phyloP scores from a whole-genome alignment of 1,140 invertebrate species.

The Hormaphis cornu region DNA sequence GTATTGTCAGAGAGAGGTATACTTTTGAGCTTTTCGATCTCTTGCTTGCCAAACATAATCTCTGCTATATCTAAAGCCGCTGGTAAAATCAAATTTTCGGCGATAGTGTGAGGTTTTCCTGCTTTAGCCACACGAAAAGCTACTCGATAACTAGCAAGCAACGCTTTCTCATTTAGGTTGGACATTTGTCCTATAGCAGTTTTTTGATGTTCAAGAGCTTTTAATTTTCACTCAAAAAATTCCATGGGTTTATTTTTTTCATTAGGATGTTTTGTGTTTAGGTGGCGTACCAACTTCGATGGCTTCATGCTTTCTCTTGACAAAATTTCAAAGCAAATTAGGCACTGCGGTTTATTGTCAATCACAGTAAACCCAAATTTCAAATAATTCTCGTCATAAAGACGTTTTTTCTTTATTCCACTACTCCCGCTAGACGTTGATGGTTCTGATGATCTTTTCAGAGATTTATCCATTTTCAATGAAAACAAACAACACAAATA shows the following conservation, averaged over 20 bases:
- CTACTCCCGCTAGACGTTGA: too few relatives aligned
- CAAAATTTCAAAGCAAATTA: background rate
- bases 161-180: background rate
- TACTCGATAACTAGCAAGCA: background rate
- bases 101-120: slow-evolving; percentile 41
- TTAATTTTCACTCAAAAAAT: slow-evolving; percentile 8
- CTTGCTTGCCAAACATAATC: slow-evolving; percentile 38
- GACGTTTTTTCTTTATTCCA: too few relatives aligned
- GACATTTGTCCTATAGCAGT: slow-evolving; percentile 36
- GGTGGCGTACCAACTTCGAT: background rate
- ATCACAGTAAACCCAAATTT: too few relatives aligned
- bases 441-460: too few relatives aligned
- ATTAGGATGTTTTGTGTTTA: background rate
- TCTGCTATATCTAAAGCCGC: slow-evolving; percentile 37
- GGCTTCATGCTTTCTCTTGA: background rate
- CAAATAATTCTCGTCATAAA: too few relatives aligned
- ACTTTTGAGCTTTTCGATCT: slow-evolving; percentile 37
- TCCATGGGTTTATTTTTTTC: background rate
- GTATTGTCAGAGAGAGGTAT: slow-evolving; percentile 39
- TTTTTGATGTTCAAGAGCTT: slow-evolving; percentile 31
- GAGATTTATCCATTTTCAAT: too few relatives aligned
- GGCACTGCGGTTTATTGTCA: too few relatives aligned
- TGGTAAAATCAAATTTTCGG: slow-evolving; percentile 41
- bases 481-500: too few relatives aligned
- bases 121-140: slow-evolving; percentile 39